phyloP scores from a whole-genome alignment of 2,888 invertebrate genomes.

The Noctuana brunneofusca region DNA sequence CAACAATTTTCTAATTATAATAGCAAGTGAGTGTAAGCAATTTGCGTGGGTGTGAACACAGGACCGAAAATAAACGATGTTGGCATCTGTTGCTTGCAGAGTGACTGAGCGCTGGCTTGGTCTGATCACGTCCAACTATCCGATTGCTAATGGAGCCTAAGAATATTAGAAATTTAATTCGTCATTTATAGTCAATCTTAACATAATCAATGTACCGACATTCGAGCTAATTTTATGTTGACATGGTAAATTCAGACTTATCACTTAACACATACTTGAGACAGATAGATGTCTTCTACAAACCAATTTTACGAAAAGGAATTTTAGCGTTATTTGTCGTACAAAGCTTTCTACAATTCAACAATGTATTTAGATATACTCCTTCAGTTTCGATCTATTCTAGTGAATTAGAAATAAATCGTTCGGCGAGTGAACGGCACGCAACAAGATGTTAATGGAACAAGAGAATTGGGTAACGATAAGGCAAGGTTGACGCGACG shows the following conservation, averaged over 20 bases:
- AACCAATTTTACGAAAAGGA: too few species aligned
- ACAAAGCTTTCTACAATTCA: neutral
- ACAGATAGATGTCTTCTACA: too few species aligned
- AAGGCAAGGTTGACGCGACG: conserved; percentile 55
- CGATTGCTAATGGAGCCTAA: neutral
- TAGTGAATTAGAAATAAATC: conserved; percentile 4
- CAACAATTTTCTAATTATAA: conserved; percentile 82
- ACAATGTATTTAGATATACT: too few species aligned
- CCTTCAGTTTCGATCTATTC: neutral
- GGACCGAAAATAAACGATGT: conserved; percentile 68
- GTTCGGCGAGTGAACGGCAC: conserved; percentile 22
- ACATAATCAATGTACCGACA: neutral
- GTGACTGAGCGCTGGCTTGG: conserved; percentile 49
- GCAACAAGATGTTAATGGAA: conserved; percentile 45
- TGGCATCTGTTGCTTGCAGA: conserved; percentile 63
- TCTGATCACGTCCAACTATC: conserved; percentile 40
- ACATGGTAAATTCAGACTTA: too few species aligned
- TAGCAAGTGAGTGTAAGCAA: conserved; percentile 78
- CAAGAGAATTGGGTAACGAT: conserved; percentile 55
- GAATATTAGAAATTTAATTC: neutral
- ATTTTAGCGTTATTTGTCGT: neutral
- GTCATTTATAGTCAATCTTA: neutral
- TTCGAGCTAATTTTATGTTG: too few species aligned
- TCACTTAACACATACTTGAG: too few species aligned
- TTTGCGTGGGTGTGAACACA: conserved; percentile 73